Evolutionary conservation across 2,797 vertebrate species (phyloP), one percentile per base, ranked within the genome.

Genomic region (Megalops cyprinoides): DNA sequence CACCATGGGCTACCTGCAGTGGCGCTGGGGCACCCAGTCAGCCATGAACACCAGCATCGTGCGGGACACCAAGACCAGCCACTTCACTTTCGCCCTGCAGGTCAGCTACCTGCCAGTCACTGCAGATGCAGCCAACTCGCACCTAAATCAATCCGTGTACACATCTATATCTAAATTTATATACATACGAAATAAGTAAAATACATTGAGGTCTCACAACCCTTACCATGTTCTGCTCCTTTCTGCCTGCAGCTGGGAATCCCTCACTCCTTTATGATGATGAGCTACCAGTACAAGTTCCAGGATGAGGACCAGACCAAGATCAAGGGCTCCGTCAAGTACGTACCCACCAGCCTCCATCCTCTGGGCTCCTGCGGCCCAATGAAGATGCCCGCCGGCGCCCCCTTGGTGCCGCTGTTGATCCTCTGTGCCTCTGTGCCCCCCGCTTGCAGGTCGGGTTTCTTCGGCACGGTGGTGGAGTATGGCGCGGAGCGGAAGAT

Each of bases 221-320:
- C n/a, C n/a, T n/a, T n/a, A n/a, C n/a, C n/a, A n/a, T n/a, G n/a
- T n/a, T n/a, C n/a, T n/a, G n/a, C n/a, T n/a, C n/a, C 71, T 76
- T 81, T 49, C 44, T 80, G 31, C 31, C 73, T 86, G 82, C 93
- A 99, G 98, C 94, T 99, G 77, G 98, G 98, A 82, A 96, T 99
- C 87, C 98, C 97, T 53, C 97, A 99, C 89, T 97, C 96, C 79
- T 99, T 99, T 79, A 85, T 96, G 86, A 96, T 98, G 94, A 94
- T 98, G 94, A 99, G 98, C 91, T 99, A 98, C 84, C 98, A 99
- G 88, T 97, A 99, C 93, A 99, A 99, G 91, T 99, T 99, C 91
- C 97, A 99, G 91, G 96, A 99, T 71, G 98, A 99, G 0, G 97
- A 99, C 87, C 97, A 99, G 94, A 99, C 98, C 0, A 96, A 97